phyloP scores from a whole-genome alignment of 2,797 vertebrate species.

The Melopsittacus undulatus region DNA sequence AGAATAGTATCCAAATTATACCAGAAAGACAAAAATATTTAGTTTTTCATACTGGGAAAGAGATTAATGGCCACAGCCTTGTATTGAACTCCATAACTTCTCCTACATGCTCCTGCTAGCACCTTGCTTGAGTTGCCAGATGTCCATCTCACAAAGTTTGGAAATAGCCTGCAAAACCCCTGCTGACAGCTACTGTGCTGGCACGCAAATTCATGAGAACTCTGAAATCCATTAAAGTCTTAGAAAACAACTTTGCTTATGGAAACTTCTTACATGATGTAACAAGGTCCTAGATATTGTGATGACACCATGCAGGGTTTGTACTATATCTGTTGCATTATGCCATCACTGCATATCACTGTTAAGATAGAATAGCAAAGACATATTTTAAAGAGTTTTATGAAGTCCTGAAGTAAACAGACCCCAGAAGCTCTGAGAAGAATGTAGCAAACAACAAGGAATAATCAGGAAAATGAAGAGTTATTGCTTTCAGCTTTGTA shows the following conservation, averaged over 20 bases:
- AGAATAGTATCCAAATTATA: background rate
- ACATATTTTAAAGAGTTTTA: background rate
- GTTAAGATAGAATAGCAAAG: background rate
- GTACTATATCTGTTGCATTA: background rate
- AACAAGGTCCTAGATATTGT: background rate
- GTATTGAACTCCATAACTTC: background rate
- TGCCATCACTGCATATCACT: background rate
- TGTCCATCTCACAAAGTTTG: background rate
- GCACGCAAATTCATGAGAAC: background rate
- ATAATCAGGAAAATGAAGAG: background rate
- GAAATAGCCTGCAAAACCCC: background rate
- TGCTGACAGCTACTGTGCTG: background rate
- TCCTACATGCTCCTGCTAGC: background rate
- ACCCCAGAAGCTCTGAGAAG: background rate
- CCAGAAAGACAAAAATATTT: background rate
- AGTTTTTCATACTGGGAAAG: background rate
- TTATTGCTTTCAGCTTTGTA: background rate
- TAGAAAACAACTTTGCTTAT: background rate
- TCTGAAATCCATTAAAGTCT: background rate
- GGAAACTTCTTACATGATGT: background rate
- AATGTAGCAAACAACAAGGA: background rate
- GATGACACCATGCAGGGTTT: background rate
- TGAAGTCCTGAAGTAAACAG: background rate
- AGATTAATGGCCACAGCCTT: background rate
- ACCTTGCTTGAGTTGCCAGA: background rate